Conservation (phyloP, 2,888 invertebrate species). For the Malthinus flaveolus region DNA sequence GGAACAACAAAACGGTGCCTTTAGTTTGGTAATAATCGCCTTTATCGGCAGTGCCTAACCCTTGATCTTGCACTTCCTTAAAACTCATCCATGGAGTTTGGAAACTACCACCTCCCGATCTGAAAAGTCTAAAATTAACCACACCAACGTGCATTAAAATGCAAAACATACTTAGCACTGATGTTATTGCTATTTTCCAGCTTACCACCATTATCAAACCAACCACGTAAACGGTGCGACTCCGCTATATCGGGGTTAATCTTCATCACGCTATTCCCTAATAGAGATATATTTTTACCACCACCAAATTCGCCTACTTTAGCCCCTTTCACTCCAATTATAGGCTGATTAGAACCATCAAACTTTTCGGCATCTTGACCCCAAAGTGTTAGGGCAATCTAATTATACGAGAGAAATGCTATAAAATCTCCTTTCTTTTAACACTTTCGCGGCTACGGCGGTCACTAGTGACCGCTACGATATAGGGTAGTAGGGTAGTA, state of each 20-base stretch:
- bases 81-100: slow-evolving; percentile 74
- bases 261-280: slow-evolving; percentile 66
- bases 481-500: no score
- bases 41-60: slow-evolving; percentile 74
- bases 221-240: slow-evolving; percentile 83
- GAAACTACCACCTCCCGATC: slow-evolving; percentile 31
- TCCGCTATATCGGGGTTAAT: slow-evolving; percentile 89
- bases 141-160: neutral
- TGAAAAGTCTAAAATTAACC: slow-evolving; percentile 11
- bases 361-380: slow-evolving; percentile 86
- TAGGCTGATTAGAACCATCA: slow-evolving; percentile 69
- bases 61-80: slow-evolving; percentile 70
- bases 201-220: slow-evolving; percentile 84
- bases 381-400: slow-evolving; percentile 89
- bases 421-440: no score
- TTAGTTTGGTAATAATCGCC: slow-evolving; percentile 82
- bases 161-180: slow-evolving; percentile 60
- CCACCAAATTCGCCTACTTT: slow-evolving; percentile 87
- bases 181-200: slow-evolving; percentile 65
- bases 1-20: slow-evolving; percentile 77
- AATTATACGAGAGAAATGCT: slow-evolving; percentile 14
- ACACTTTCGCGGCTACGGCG: no score
- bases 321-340: slow-evolving; percentile 84
- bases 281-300: slow-evolving; percentile 66
- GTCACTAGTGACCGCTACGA: no score